Evolutionary conservation across 1,140 invertebrate genomes (phyloP).

Genomic region (Leucophenga varia): DNA sequence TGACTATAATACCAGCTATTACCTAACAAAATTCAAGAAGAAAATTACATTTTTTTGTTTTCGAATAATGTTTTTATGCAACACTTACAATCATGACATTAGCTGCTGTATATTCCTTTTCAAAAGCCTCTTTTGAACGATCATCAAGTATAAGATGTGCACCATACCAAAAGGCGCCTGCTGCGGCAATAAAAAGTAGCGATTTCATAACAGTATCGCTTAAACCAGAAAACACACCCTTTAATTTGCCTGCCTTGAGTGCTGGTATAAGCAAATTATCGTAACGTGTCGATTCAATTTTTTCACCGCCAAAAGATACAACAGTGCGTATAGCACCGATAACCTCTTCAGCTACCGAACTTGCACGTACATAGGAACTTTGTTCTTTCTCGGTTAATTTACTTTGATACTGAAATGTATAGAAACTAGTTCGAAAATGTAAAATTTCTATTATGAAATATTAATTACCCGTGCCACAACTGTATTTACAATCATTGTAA

Average conservation of each 20-base stretch:
- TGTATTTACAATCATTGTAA: slow-evolving; percentile 70
- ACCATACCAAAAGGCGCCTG: slow-evolving; percentile 84
- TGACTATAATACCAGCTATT: slow-evolving; percentile 76
- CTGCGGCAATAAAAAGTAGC: slow-evolving; percentile 78
- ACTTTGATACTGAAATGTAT: slow-evolving; percentile 70
- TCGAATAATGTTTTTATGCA: slow-evolving; percentile 67
- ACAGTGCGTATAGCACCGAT: slow-evolving; percentile 76
- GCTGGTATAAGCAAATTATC: slow-evolving; percentile 57
- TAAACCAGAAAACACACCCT: slow-evolving; percentile 72
- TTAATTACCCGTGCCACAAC: slow-evolving; percentile 68
- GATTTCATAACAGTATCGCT: slow-evolving; percentile 78
- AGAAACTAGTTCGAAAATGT: slow-evolving; percentile 57
- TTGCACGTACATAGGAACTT: slow-evolving; percentile 73
- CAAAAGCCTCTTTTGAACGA: slow-evolving; percentile 35
- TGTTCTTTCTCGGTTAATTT: slow-evolving; percentile 67
- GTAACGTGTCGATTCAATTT: slow-evolving; percentile 74
- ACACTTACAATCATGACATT: slow-evolving; percentile 77
- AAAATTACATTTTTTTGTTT: neutral
- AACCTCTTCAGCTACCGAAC: slow-evolving; percentile 75
- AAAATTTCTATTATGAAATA: slow-evolving; percentile 50
- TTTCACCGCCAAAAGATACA: slow-evolving; percentile 80
- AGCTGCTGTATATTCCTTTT: slow-evolving; percentile 67
- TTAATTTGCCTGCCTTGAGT: slow-evolving; percentile 64
- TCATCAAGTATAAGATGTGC: slow-evolving; percentile 67
- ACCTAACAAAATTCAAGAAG: too few species aligned